Evolutionary conservation across 2,888 invertebrate species (phyloP).

Genomic region (Drosophila stalkeri): DNA sequence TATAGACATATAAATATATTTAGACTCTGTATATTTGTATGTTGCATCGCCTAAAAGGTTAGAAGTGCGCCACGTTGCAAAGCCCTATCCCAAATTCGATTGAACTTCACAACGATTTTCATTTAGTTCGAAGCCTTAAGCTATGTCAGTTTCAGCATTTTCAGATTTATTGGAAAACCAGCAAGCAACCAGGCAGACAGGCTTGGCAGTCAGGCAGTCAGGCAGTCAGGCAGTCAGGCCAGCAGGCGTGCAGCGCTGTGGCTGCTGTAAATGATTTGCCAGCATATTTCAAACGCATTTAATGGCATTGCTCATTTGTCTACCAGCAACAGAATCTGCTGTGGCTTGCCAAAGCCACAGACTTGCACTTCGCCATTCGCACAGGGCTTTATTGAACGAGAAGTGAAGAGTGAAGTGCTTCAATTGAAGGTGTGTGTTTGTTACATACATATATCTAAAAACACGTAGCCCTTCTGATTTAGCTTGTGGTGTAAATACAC

Average conservation of each 20-base stretch:
- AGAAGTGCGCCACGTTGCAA: neutral
- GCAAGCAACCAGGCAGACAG: conserved; percentile 15
- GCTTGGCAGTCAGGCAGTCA: neutral
- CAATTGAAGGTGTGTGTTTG: conserved; percentile 9
- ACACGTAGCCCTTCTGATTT: conserved; percentile 30
- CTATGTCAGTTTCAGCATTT: conserved; percentile 41
- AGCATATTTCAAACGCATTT: conserved; percentile 74
- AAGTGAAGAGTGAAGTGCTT: conserved; percentile 7
- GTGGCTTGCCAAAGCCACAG: conserved; percentile 40
- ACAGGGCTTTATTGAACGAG: conserved; percentile 25
- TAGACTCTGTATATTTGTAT: neutral
- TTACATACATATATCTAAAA: conserved; percentile 25
- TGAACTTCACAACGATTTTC: conserved; percentile 24
- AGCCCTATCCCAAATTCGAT: conserved; percentile 16
- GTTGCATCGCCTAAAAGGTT: neutral
- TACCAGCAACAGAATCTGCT: conserved; percentile 55
- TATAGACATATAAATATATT: neutral
- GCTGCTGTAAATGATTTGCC: conserved; percentile 67
- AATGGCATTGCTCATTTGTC: conserved; percentile 73
- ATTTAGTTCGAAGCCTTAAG: conserved; percentile 46
- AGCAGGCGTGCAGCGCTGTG: conserved; percentile 18
- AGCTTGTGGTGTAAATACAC: conserved; percentile 55
- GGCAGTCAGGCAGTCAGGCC: neutral
- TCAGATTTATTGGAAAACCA: conserved; percentile 59
- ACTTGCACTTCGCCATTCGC: conserved; percentile 36